Evolutionary conservation across 2,113 vertebrate genomes (phyloP).

Genomic region (Gadus chalcogrammus): DNA sequence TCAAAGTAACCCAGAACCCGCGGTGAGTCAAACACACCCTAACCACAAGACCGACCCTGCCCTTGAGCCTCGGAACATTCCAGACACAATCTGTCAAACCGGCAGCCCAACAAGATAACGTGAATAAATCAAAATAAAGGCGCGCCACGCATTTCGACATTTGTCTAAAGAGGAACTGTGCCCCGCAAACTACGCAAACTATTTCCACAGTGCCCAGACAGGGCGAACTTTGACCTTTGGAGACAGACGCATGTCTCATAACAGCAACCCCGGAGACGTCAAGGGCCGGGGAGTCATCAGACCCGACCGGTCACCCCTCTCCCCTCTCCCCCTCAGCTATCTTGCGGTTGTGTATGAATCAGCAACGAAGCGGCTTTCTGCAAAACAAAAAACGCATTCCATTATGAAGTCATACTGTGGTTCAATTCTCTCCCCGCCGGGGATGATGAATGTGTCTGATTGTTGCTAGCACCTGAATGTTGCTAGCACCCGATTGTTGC

Average conservation of each 20-base stretch:
- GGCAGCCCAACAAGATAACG: no score
- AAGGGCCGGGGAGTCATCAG: slow-evolving; percentile 19
- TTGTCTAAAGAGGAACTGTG: no score
- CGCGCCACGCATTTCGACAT: slow-evolving; percentile 1
- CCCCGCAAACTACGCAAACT: neutral
- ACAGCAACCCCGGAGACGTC: neutral
- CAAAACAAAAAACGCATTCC: slow-evolving; percentile 35
- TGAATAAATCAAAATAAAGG: neutral
- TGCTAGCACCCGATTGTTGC: no score
- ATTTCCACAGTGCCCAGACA: slow-evolving; percentile 26
- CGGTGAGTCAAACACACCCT: no score
- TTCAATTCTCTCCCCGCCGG: slow-evolving; percentile 52
- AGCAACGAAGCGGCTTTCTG: slow-evolving; percentile 49
- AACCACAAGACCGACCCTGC: no score
- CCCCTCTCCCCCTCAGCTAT: slow-evolving; percentile 25
- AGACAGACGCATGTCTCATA: slow-evolving; percentile 48
- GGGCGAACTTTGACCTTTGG: slow-evolving; percentile 53
- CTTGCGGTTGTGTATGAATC: slow-evolving; percentile 55
- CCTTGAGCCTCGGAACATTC: no score
- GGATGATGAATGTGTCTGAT: slow-evolving; percentile 27
- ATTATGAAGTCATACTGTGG: slow-evolving; percentile 23
- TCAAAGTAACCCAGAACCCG: no score
- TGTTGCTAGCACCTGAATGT: slow-evolving; percentile 6
- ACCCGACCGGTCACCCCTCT: slow-evolving; percentile 37
- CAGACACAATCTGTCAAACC: no score